Evolutionary conservation across 2,888 invertebrate genomes (phyloP).

Genomic region (Dysmachus trigonus): DNA sequence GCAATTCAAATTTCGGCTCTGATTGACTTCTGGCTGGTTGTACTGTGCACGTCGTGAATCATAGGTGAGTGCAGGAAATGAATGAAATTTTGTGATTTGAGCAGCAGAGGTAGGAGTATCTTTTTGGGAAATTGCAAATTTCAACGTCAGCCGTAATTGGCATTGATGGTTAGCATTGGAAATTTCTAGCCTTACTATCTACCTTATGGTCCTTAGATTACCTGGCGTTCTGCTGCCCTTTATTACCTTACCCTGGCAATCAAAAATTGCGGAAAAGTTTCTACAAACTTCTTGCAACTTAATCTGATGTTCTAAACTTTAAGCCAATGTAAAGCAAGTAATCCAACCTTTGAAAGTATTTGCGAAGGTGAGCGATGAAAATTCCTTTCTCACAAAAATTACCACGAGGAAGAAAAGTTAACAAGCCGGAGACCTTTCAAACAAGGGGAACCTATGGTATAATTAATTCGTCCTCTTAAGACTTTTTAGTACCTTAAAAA

Average conservation of each 20-base stretch:
- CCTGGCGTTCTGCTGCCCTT: background rate
- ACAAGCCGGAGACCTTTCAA: background rate
- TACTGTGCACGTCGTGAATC: background rate
- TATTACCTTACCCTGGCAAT: no score
- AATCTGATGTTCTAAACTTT: background rate
- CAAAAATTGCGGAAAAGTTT: background rate
- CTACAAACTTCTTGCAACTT: background rate
- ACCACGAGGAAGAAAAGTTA: background rate
- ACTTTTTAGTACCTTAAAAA: background rate
- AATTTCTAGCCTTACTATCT: background rate
- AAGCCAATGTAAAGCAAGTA: background rate
- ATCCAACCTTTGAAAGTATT: background rate
- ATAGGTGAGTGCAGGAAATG: background rate
- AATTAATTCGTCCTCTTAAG: background rate
- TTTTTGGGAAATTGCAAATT: background rate
- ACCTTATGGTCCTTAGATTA: background rate
- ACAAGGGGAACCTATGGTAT: background rate
- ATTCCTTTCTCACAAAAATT: background rate
- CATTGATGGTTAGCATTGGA: background rate
- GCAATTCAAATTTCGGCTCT: background rate
- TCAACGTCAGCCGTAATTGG: background rate
- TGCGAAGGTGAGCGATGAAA: background rate
- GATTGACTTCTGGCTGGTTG: background rate
- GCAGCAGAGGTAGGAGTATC: background rate
- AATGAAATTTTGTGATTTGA: background rate